Evolutionary conservation across 2,888 invertebrate species (phyloP), one percentile per base, ranked within the genome.

Genomic region (Smittia aterrima): DNA sequence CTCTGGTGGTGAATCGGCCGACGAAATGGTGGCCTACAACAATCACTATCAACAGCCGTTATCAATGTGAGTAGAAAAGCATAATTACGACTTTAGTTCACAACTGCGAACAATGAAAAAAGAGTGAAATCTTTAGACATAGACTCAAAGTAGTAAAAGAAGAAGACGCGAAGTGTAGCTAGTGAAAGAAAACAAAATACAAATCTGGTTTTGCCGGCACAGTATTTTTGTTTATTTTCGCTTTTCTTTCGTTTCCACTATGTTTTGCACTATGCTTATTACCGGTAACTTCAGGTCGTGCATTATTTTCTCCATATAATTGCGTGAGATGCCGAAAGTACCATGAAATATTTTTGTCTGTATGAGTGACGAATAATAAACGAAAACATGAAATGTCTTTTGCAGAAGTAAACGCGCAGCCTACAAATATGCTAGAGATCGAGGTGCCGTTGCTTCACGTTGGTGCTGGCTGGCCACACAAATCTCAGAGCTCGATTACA

Each of bases 401-500:
- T 32, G 22, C 85, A 93, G 95, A 81, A 89, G 87, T 79, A 94
- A 88, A 83, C 89, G 92, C 79, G 93, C 92, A 76, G 87, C 90
- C 78, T 96, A 91, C 95, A 89, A 88, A 78, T 93, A 90, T 85
- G 89, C 91, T 71, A 86, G 88, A 75, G 89, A 92, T 75, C 87
- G 96, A 47, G 92, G 94, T 1, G 88, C 90, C 22, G 88, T 96
- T 67, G 95, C 93, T 0, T 87, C 92, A 2, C 88, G 94, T 66
- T 96, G 95, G 95, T 90, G 92, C 74, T 96, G 96, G 96, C 85
- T 96, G 20, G 91, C 93, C 78, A 91, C 93, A n/a, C 96, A 96
- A 82, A 91, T 96, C 71, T 90, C 93, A 38, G 96, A 96, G 84
- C 84, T 96, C 79, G 96, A 96, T 81, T 94, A 94, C 82, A 90